Conservation (phyloP, 2,888 invertebrate species). For the Eupithecia insigniata region DNA sequence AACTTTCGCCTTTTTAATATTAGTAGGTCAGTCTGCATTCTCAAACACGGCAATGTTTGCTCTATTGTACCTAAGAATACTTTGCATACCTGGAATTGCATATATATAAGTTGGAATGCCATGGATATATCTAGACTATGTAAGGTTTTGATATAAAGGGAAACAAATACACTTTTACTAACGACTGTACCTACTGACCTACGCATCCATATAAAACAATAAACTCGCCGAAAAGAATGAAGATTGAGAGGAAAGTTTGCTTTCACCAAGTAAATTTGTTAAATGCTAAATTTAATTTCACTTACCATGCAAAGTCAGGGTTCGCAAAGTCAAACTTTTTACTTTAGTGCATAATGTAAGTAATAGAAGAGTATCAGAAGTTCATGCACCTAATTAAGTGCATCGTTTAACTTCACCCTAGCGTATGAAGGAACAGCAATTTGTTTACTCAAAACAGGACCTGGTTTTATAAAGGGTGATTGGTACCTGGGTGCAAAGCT, state of each 20-base stretch:
- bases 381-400: constrained; percentile 31
- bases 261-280: constrained; percentile 41
- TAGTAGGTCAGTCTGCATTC: background rate
- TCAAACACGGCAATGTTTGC: background rate
- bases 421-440: background rate
- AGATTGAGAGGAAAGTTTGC: constrained; percentile 42
- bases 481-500: too few species aligned
- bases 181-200: constrained; percentile 12
- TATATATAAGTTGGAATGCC: too few species aligned
- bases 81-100: too few species aligned
- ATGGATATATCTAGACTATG: background rate
- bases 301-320: constrained; percentile 37
- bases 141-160: background rate
- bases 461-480: too few species aligned
- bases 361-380: constrained; percentile 20
- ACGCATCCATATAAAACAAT: constrained; percentile 32
- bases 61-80: too few species aligned
- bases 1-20: background rate
- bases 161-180: background rate
- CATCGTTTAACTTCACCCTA: constrained; percentile 26
- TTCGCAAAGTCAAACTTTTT: constrained; percentile 48
- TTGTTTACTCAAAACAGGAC: too few species aligned
- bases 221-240: constrained; percentile 36
- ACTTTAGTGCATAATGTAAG: constrained; percentile 42
- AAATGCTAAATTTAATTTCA: constrained; percentile 43